Base-by-base conservation (phyloP, 2,113 vertebrate genomes). In the Phrynocephalus versicolor region DNA sequence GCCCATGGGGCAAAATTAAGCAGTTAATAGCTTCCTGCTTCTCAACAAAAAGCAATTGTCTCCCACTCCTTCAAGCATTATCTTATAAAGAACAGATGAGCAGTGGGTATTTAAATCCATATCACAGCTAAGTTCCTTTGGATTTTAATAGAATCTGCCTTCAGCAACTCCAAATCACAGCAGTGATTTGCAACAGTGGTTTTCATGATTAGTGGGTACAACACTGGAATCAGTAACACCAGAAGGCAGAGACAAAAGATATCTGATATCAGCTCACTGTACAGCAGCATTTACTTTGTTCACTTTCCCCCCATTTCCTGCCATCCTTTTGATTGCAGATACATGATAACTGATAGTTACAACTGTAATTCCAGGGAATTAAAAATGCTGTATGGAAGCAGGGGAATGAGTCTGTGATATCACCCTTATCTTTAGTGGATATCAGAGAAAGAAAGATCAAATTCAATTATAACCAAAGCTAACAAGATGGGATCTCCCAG, bases 11-110 rank as follows among this genome's bases (percentile, higher is more conserved):
- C 21, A 62, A 41, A 65, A 37, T 41, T 27, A 87, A 83, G 51
- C 75, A 88, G 69, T 16, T 35, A 86, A 86, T 6, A 91, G 84
- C 25, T 72, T 73, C n/a, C 45, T 79, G 75, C 71, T 90, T 92
- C 69, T 87, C 85, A 91, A 89, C 55, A 86, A 72, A 88, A 84
- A 81, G 65, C 39, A 73, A 71, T 83, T 65, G 45, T 51, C 58
- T 81, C 87, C 76, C 58, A 57, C 0, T 7, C 13, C 39, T 39
- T 0, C 74, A 80, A 62, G 70, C 41, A 87, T 89, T 85, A 51
- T 85, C 88, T 89, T 69, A 55, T 27, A 67, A 30, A 82, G 92
- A 78, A 84, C 85, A 78, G 85, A 92, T 84, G 74, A 2, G 75
- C 19, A 58, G 19, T 84, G 33, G 82, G 60, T 5, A 39, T 64